Evolutionary conservation across 2,888 invertebrate species (phyloP).

Genomic region (Tenthredo scrophulariae): DNA sequence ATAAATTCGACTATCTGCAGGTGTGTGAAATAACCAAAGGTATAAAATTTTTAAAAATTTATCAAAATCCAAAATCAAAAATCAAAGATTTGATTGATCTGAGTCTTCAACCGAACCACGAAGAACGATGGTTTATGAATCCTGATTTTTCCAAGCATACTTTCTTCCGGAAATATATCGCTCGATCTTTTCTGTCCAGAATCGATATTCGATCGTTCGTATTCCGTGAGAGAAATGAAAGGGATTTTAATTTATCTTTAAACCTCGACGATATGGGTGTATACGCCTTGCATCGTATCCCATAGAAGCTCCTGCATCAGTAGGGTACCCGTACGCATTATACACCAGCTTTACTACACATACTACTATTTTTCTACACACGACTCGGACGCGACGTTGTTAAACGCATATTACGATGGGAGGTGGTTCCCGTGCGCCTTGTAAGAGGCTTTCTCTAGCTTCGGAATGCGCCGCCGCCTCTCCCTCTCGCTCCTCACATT

Average conservation of each 20-base stretch:
- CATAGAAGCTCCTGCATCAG: background rate
- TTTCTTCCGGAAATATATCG: too few relatives aligned
- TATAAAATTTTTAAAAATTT: too few relatives aligned
- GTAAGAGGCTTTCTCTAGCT: slow-evolving; percentile 54
- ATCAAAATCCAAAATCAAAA: too few relatives aligned
- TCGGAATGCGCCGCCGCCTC: slow-evolving; percentile 41
- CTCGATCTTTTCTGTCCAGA: too few relatives aligned
- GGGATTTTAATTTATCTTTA: background rate
- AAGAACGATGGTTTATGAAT: too few relatives aligned
- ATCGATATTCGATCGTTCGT: too few relatives aligned
- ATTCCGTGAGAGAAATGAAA: background rate
- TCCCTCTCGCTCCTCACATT: slow-evolving; percentile 20
- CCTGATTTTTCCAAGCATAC: too few relatives aligned
- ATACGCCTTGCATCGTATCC: background rate
- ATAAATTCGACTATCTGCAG: background rate
- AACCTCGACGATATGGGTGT: background rate
- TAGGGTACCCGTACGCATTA: background rate
- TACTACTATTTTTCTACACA: slow-evolving; percentile 7
- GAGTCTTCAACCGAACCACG: too few relatives aligned
- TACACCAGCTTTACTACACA: background rate
- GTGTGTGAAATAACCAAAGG: too few relatives aligned
- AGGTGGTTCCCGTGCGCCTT: background rate
- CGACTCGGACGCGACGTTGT: background rate
- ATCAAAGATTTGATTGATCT: too few relatives aligned
- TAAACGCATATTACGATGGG: slow-evolving; percentile 5